These are phyloP conservation scores for Yoshiicerus persimilis DNA, from an alignment of 1,140 invertebrate genomes.

Conservation along the genomic window DNA sequence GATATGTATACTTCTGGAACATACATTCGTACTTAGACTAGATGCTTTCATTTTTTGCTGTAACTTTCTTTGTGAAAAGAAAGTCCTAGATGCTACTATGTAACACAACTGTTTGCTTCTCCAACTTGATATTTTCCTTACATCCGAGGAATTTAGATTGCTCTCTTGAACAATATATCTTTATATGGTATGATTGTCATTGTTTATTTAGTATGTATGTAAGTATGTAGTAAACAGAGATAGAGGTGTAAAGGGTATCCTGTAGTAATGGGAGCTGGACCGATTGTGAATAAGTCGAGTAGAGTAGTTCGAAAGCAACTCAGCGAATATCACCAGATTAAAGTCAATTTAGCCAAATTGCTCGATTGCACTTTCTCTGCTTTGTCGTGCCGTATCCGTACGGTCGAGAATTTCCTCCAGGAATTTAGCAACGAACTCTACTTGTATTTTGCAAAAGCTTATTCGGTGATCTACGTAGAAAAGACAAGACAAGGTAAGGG, in stretches of 20 bases:
- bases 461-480: neutral
- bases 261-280: neutral
- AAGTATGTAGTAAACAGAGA: neutral
- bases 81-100: too few relatives aligned
- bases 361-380: neutral
- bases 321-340: neutral
- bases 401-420: neutral
- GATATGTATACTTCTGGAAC: too few relatives aligned
- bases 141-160: neutral
- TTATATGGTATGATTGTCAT: too few relatives aligned
- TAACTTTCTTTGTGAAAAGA: too few relatives aligned
- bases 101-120: neutral
- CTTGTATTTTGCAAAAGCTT: neutral
- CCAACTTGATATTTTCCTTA: too few relatives aligned
- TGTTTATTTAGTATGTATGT: too few relatives aligned
- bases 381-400: neutral
- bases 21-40: too few relatives aligned
- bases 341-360: conserved; percentile 1
- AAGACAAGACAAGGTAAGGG: neutral
- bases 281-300: neutral
- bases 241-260: neutral
- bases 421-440: neutral
- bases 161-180: neutral
- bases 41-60: too few relatives aligned
- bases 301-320: neutral